Conservation (phyloP, 2,113 vertebrate species). For the Gallinago media region DNA sequence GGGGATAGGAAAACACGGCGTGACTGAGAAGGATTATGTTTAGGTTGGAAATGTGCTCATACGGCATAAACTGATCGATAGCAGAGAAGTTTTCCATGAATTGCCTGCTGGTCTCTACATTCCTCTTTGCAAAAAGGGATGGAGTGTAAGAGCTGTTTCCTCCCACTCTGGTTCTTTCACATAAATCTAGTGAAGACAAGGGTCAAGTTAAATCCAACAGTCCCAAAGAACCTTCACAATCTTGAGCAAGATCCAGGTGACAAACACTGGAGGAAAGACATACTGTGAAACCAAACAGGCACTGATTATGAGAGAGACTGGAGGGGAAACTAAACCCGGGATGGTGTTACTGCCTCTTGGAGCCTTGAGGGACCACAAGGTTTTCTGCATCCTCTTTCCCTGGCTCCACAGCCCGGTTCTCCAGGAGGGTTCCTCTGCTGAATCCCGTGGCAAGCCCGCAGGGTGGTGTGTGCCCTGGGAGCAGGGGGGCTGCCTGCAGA, state of each 20-base stretch:
- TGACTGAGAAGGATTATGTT: not conserved
- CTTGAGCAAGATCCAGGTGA: not conserved
- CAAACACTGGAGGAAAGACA: not conserved
- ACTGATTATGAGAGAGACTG: not conserved
- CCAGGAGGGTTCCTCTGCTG: not conserved
- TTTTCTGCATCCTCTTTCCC: not conserved
- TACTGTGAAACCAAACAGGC: not conserved
- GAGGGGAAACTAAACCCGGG: not conserved
- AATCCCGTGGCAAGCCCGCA: not conserved
- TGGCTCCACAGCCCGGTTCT: not conserved
- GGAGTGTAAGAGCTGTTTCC: not conserved
- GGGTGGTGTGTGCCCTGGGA: not conserved
- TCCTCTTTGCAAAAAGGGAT: not conserved
- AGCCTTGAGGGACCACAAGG: not conserved
- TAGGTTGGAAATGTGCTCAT: not conserved
- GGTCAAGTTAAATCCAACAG: not conserved
- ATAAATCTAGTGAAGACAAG: not conserved
- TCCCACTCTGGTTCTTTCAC: not conserved
- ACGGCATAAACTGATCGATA: not conserved
- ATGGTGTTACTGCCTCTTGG: fast-evolving
- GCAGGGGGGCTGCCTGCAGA: not conserved
- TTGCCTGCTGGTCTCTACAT: not conserved
- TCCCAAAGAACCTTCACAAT: not conserved
- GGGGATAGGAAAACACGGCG: fast-evolving
- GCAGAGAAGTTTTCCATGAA: not conserved